Evolutionary conservation across 2,888 invertebrate genomes (phyloP).

Genomic region (Eugnorisma glareosa): DNA sequence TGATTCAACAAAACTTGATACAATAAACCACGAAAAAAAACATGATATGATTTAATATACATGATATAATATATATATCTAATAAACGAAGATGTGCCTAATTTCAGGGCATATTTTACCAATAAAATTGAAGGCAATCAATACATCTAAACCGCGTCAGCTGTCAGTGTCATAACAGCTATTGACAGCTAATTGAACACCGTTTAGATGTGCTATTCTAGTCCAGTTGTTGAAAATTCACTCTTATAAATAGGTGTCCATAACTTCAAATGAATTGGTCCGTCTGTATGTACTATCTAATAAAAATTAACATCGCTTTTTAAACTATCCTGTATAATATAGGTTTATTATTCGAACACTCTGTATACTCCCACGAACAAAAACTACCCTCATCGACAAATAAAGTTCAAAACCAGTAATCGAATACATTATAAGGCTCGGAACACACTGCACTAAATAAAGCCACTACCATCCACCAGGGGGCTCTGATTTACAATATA

Average conservation of each 20-base stretch:
- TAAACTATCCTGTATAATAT: neutral
- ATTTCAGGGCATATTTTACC: neutral
- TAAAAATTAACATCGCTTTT: neutral
- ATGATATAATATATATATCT: no score
- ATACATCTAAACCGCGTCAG: neutral
- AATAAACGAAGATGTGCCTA: neutral
- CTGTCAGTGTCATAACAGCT: neutral
- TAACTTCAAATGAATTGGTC: neutral
- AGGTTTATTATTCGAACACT: neutral
- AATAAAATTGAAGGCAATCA: neutral
- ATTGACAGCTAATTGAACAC: neutral
- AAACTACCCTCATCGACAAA: slow-evolving; percentile 16
- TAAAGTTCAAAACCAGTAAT: slow-evolving; percentile 22
- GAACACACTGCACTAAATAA: slow-evolving; percentile 47
- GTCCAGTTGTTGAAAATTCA: neutral
- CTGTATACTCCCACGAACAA: neutral
- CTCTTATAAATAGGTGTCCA: neutral
- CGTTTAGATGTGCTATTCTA: neutral
- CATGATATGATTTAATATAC: no score
- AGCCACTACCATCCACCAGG: slow-evolving; percentile 46
- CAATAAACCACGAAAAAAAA: no score
- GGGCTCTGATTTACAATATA: slow-evolving; percentile 53
- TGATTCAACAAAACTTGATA: neutral
- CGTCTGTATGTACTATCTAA: neutral
- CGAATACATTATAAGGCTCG: slow-evolving; percentile 34